Evolutionary conservation across 2,113 vertebrate genomes (phyloP).

Genomic region (Cervus canadensis): DNA sequence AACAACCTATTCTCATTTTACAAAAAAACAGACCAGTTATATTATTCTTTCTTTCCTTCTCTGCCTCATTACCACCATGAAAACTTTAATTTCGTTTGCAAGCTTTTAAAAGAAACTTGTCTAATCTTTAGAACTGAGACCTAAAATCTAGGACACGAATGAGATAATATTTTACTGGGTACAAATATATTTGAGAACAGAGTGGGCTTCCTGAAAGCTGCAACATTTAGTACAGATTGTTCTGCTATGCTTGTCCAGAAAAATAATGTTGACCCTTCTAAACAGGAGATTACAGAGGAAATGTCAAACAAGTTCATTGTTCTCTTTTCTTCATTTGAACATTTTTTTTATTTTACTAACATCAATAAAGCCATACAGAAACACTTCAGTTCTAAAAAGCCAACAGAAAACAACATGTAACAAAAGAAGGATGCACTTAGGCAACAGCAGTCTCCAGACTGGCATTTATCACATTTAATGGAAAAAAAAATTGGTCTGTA

Average conservation of each 20-base stretch:
- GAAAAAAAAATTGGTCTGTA: neutral
- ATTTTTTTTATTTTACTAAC: slow-evolving; percentile 57
- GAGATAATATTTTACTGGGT: neutral
- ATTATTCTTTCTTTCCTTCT: neutral
- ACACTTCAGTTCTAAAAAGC: slow-evolving; percentile 9
- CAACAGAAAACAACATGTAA: neutral
- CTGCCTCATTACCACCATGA: neutral
- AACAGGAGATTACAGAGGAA: slow-evolving; percentile 18
- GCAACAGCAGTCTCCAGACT: neutral
- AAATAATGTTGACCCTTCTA: slow-evolving; percentile 25
- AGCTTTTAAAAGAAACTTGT: neutral
- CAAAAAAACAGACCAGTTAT: neutral
- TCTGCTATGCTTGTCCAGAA: neutral
- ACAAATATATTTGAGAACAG: slow-evolving; percentile 4
- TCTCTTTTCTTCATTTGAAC: slow-evolving; percentile 34
- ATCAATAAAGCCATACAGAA: neutral
- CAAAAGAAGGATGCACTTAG: slow-evolving; percentile 3
- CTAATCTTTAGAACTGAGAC: neutral
- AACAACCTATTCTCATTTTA: neutral
- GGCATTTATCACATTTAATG: neutral
- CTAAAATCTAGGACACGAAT: neutral
- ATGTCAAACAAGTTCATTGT: slow-evolving; percentile 16
- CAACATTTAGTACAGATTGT: neutral
- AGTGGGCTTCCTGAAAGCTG: neutral
- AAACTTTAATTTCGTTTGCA: slow-evolving; percentile 38